A percentile compares a stretch with the other conserved stretches of the same genome.
Conservation (phyloP, 1,140 invertebrate species). For the Schlechtendalia chinensis region DNA sequence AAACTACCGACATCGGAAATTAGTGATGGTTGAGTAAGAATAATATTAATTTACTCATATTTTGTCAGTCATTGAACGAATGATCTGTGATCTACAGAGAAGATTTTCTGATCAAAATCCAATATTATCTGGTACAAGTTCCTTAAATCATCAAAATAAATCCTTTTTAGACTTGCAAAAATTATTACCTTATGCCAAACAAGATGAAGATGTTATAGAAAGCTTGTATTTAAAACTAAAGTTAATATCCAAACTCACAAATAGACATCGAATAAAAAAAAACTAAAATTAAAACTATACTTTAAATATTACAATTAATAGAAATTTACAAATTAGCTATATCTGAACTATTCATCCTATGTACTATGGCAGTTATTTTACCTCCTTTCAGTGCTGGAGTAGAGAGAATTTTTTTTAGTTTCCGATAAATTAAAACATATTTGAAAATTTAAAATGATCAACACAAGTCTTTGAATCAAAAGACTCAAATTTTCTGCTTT, state of each 20-base stretch:
- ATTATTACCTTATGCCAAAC: background rate
- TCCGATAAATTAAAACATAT: slow-evolving; percentile 6
- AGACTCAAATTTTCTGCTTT: too few relatives aligned
- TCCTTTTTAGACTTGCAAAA: background rate
- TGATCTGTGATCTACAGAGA: background rate
- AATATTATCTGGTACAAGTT: slow-evolving; percentile 27
- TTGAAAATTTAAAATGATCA: too few relatives aligned
- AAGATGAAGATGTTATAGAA: slow-evolving; percentile 5
- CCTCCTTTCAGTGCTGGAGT: background rate
- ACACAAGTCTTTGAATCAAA: too few relatives aligned
- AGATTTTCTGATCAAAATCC: slow-evolving; percentile 31
- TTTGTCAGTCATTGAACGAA: background rate
- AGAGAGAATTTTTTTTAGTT: background rate
- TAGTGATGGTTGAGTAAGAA: background rate
- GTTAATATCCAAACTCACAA: background rate
- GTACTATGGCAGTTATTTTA: background rate
- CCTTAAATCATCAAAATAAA: slow-evolving; percentile 1
- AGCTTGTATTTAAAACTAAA: background rate
- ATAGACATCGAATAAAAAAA: slow-evolving; percentile 2
- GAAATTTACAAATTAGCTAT: slow-evolving; percentile 15
- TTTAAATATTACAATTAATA: background rate
- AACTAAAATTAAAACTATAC: slow-evolving; percentile 28
- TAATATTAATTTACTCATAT: slow-evolving; percentile 17
- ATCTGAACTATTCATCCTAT: background rate
- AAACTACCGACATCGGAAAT: slow-evolving; percentile 11